Conservation (phyloP, 2,113 vertebrate genomes). For the Chaenocephalus aceratus region DNA sequence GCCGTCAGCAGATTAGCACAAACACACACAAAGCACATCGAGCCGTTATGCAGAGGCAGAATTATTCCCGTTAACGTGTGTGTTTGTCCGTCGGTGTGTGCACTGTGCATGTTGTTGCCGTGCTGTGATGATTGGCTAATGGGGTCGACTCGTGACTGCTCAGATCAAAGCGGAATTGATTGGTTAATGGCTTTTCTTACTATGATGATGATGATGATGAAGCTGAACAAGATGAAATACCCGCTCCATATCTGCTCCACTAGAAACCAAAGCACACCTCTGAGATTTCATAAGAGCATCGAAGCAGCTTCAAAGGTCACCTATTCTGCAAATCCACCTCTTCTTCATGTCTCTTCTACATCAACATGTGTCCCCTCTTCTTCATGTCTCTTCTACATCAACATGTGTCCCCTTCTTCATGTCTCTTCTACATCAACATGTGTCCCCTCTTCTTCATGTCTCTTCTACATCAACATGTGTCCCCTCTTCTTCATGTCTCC, state of each 20-base stretch:
- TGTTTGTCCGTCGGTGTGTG: constrained; percentile 1
- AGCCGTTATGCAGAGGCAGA: constrained; percentile 31
- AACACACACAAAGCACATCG: constrained; percentile 38
- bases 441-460: no score
- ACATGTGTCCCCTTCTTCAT: no score
- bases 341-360: no score
- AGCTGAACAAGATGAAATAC: constrained; percentile 58
- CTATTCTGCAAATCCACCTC: no score
- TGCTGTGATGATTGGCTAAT: constrained; percentile 63
- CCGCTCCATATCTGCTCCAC: constrained; percentile 57
- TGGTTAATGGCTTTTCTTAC: constrained; percentile 29
- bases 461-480: no score
- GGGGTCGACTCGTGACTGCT: constrained; percentile 38
- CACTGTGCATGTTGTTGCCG: constrained; percentile 68
- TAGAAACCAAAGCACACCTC: constrained; percentile 6
- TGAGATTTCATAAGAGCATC: constrained; percentile 16
- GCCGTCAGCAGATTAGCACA: constrained; percentile 59
- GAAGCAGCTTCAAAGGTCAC: constrained; percentile 19
- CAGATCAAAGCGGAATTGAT: constrained; percentile 47
- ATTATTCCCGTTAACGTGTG: constrained; percentile 32
- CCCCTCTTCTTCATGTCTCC: no score
- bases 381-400: no score
- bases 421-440: no score
- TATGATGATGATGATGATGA: constrained; percentile 9
- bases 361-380: no score